Percentiles rank a stretch among this genome's conserved stretches.
Evolutionary conservation across 2,113 vertebrate species (phyloP).

Genomic region (Thunnus thynnus): DNA sequence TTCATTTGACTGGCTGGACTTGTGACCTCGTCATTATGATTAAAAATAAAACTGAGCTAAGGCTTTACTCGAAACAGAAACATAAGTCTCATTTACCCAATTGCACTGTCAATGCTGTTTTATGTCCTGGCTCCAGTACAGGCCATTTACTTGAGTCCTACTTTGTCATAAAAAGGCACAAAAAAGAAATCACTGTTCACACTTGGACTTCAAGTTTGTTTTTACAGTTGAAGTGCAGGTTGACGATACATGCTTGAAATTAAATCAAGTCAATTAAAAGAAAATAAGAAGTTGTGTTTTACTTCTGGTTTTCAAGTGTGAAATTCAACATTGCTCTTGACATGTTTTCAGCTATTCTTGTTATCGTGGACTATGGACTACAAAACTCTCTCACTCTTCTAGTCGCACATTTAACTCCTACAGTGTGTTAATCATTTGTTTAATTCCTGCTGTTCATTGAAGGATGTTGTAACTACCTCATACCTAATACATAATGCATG

Average conservation of each 20-base stretch:
- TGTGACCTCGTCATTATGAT: background rate
- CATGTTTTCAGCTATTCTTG: background rate
- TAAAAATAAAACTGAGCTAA: slow-evolving; percentile 9
- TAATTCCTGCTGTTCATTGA: slow-evolving; percentile 28
- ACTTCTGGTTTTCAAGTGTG: background rate
- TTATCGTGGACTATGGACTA: background rate
- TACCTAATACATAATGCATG: slow-evolving; percentile 47
- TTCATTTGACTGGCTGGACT: slow-evolving; percentile 13
- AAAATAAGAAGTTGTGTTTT: slow-evolving; percentile 11
- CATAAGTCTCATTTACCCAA: slow-evolving; percentile 2
- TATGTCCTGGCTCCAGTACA: background rate
- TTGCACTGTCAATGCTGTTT: slow-evolving; percentile 7
- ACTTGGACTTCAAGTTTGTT: background rate
- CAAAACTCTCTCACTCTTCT: background rate
- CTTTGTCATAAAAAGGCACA: background rate
- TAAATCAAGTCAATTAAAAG: slow-evolving; percentile 16
- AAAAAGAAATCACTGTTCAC: slow-evolving; percentile 3
- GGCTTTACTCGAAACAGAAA: background rate
- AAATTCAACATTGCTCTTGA: slow-evolving; percentile 13
- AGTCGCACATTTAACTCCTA: background rate
- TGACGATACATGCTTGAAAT: slow-evolving; percentile 18
- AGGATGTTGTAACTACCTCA: slow-evolving; percentile 23
- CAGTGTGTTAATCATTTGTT: slow-evolving; percentile 22
- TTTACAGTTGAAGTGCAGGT: background rate
- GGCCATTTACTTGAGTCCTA: slow-evolving; percentile 21